phyloP scores from a whole-genome alignment of 2,113 vertebrate species.

The Lagopus leucura region DNA sequence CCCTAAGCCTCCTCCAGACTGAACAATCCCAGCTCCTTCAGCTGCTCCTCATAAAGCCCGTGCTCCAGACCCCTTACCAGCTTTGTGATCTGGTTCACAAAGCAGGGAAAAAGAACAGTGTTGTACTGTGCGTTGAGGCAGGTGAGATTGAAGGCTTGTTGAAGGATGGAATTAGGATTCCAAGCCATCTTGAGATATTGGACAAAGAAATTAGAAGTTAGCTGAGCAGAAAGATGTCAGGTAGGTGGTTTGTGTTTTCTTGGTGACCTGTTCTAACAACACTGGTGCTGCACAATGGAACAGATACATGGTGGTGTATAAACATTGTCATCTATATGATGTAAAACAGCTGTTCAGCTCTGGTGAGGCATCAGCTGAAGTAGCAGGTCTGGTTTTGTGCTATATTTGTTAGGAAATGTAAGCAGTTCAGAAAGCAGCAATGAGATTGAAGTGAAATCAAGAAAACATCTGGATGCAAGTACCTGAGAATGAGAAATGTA shows the following conservation, averaged over 20 bases:
- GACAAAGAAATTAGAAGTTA: not conserved
- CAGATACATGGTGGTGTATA: not conserved
- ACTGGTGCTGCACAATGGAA: not conserved
- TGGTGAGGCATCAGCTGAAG: not conserved
- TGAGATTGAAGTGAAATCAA: not conserved
- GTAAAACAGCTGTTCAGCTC: not conserved
- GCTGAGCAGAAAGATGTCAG: not conserved
- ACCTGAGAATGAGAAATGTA: not conserved
- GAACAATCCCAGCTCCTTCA: no score
- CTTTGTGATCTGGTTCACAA: not conserved
- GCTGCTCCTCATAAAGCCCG: no score
- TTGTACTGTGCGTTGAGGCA: not conserved
- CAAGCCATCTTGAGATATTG: not conserved
- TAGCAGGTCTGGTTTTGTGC: not conserved
- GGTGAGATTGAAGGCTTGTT: not conserved
- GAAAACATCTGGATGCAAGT: fast-evolving
- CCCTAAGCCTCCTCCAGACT: no score
- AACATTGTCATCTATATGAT: not conserved
- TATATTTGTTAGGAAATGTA: not conserved
- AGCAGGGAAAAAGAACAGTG: not conserved
- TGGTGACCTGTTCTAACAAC: not conserved
- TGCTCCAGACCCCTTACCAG: no score
- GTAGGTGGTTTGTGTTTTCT: not conserved
- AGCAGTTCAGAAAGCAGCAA: not conserved
- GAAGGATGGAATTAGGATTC: not conserved